A percentile compares a stretch with the other conserved stretches of the same genome.
phyloP scores from a whole-genome alignment of 2,113 vertebrate species.

The Callospermophilus lateralis region DNA sequence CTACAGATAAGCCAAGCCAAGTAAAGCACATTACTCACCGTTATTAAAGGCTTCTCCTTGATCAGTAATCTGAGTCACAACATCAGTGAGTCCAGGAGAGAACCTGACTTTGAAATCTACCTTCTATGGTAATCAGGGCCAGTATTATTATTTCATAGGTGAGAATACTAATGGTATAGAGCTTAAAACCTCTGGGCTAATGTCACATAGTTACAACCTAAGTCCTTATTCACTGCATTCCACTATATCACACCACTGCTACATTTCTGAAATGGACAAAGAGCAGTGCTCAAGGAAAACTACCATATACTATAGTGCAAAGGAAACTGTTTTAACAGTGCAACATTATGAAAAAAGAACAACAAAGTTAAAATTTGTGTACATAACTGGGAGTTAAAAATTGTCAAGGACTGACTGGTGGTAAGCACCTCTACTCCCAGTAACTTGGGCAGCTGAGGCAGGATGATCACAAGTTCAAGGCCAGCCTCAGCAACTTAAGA shows the following conservation, averaged over 20 bases:
- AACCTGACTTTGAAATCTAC: conserved; percentile 1
- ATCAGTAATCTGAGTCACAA: background rate
- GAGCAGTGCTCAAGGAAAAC: background rate
- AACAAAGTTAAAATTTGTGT: background rate
- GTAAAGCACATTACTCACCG: background rate
- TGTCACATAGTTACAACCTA: background rate
- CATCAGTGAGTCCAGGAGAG: background rate
- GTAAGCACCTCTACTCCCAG: no score
- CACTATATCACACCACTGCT: background rate
- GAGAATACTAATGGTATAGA: background rate
- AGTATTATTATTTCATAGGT: background rate
- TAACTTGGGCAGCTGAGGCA: no score
- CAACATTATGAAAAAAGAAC: background rate
- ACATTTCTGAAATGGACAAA: background rate
- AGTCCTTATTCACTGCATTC: background rate
- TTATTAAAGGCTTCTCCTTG: background rate
- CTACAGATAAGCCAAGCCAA: background rate
- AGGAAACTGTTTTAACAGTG: background rate
- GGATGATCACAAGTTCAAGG: no score
- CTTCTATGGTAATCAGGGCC: background rate
- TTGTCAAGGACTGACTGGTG: background rate
- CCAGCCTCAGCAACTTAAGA: no score
- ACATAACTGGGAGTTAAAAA: background rate
- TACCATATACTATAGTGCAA: background rate
- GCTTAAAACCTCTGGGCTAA: background rate